A percentile compares a stretch with the other conserved stretches of the same genome.
phyloP scores from a whole-genome alignment of 2,888 invertebrate genomes.

The Oscheius onirici region DNA sequence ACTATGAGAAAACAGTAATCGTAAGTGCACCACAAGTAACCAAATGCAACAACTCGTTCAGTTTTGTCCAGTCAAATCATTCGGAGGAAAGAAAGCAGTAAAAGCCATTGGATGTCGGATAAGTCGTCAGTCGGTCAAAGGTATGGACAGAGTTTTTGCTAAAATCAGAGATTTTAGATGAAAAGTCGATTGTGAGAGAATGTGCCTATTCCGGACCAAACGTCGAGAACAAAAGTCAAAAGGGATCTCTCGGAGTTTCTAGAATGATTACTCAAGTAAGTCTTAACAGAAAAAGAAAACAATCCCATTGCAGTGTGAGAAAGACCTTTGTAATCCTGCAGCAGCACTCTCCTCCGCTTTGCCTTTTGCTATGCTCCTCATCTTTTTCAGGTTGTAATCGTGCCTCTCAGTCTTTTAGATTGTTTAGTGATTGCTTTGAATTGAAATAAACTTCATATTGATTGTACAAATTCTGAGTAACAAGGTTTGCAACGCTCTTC shows the following conservation, averaged over 20 bases:
- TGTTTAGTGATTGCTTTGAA: neutral
- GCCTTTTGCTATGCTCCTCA: neutral
- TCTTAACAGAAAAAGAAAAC: no score
- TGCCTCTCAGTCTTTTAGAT: neutral
- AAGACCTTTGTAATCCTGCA: no score
- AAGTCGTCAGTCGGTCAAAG: slow-evolving; percentile 42
- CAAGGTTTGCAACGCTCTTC: no score
- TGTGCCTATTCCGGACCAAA: slow-evolving; percentile 60
- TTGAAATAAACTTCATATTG: no score
- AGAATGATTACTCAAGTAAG: slow-evolving; percentile 42
- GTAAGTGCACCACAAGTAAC: neutral
- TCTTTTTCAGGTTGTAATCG: slow-evolving; percentile 27
- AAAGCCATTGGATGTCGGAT: slow-evolving; percentile 51
- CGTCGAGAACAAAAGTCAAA: slow-evolving; percentile 46
- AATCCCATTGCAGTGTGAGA: no score
- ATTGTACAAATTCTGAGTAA: no score
- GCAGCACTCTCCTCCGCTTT: neutral
- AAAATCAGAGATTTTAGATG: slow-evolving; percentile 40
- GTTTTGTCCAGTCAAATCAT: slow-evolving; percentile 47
- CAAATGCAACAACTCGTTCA: slow-evolving; percentile 20
- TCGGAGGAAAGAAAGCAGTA: slow-evolving; percentile 39
- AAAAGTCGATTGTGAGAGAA: slow-evolving; percentile 51
- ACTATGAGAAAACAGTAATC: slow-evolving; percentile 26
- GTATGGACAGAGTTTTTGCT: slow-evolving; percentile 12
- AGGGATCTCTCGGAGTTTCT: slow-evolving; percentile 50